Evolutionary conservation across 2,797 vertebrate genomes (phyloP), one percentile per base, ranked within the genome.

Genomic region (Gymnopithys bicolor): DNA sequence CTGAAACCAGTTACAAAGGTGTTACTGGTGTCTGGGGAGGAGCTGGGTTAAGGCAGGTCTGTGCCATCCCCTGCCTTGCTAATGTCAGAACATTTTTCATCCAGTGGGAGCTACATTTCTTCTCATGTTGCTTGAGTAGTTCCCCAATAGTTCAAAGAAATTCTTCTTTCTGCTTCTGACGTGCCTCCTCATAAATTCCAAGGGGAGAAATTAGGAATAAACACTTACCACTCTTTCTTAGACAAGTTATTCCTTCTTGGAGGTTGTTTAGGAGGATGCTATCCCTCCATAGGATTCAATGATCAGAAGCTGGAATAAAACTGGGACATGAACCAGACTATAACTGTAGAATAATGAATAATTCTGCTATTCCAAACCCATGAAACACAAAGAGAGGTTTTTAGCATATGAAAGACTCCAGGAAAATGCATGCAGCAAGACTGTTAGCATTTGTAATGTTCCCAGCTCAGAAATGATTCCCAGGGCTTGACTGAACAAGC

Each of bases 381-480:
- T 46, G 70, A 55, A 93, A 70, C 39, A 84, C 69, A 92, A 80
- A 84, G 35, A 77, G 60, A 85, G 9, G 1, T 21, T 70, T 96
- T 95, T 96, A 94, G 83, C 91, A 90, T 86, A 94, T 96, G 92
- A 96, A 96, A 96, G 84, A 19, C 69, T 88, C 73, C 48, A 46
- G 82, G 49, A 91, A 92, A 83, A 86, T 39, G 33, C 32, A 84
- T 41, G 59, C 74, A 90, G 89, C 60, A 75, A 90, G 84, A 25
- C 84, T 92, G 71, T 7, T 94, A 82, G 55, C 60, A 73, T 85
- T 45, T 68, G 35, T 66, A 51, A 18, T 19, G 59, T 59, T 87
- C 66, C 60, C 71, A 23, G 84, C 89, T 90, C 71, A 60, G 84
- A 95, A 77, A n/a, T 37, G 3, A 87, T 90, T 95, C 81, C 90